phyloP scores from a whole-genome alignment of 2,113 vertebrate species.

The Lynx canadensis region DNA sequence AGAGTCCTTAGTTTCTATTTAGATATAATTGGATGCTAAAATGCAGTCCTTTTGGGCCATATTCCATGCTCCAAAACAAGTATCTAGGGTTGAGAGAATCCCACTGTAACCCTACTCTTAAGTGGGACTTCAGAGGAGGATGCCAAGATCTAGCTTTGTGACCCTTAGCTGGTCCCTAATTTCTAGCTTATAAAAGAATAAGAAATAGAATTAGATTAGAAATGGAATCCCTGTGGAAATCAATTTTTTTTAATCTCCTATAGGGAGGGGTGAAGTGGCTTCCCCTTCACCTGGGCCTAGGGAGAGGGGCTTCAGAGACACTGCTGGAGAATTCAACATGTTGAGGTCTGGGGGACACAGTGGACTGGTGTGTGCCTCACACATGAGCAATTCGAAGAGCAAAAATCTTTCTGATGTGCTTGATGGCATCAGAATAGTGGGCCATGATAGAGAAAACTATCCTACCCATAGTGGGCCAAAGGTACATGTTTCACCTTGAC shows the following conservation, averaged over 20 bases:
- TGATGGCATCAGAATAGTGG: neutral
- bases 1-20: constrained; percentile 35
- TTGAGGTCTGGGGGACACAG: neutral
- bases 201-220: constrained; percentile 36
- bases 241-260: neutral
- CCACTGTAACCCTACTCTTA: neutral
- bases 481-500: neutral
- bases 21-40: neutral
- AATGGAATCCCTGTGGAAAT: constrained; percentile 9
- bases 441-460: neutral
- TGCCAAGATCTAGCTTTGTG: neutral
- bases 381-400: neutral
- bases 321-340: neutral
- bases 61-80: neutral
- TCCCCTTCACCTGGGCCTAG: neutral
- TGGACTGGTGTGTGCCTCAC: neutral
- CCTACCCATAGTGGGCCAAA: neutral
- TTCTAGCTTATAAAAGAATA: neutral
- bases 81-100: neutral
- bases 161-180: neutral
- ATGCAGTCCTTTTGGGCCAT: neutral
- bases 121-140: neutral
- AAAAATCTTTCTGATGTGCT: neutral
- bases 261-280: neutral
- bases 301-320: neutral